Base-by-base conservation (phyloP, 2,797 vertebrate genomes). In the Pseudomugil tenellus region DNA sequence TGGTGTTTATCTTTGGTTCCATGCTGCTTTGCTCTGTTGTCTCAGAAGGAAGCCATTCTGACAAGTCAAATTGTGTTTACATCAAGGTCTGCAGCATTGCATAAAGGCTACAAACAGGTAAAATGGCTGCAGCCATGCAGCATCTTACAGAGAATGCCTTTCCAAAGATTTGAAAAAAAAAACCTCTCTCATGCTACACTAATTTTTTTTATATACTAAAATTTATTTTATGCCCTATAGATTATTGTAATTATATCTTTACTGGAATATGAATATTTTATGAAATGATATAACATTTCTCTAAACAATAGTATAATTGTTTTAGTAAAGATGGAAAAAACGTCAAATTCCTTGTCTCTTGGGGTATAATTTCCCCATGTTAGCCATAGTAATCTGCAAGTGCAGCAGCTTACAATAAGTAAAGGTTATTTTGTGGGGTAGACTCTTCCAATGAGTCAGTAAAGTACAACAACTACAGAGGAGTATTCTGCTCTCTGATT, bases 51-150 rank as follows among this genome's bases (percentile, higher is more conserved):
- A 67, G 21, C 26, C 10, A 2, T 19, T 17, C 32, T 32, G 56
- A 28, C 17, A 13, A 41, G 64, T 64, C 60, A 70, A 53, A 77
- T 46, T 53, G 28, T 48, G 28, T 63, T 64, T 17, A 31, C 26
- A 43, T 73, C 49, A 49, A 11, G 61, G 56, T 63, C 64, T 71
- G 46, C 54, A 63, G 31, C 16, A 16, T 23, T 10, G n/a, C 17
- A 29, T 41, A 17, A 67, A 56, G 62, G 49, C 63, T 74, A 46
- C 62, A 66, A 51, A 76, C 64, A 71, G 13, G 62, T 28, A 58
- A 17, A 73, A 52, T 54, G 46, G 43, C 12, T 59, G 34, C n/a
- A 34, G 31, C 26, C 46, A 23, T 41, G 41, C 3, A 43, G 41
- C 28, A 52, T 32, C 23, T 58, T 1, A 32, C 28, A 71, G 77